Base-by-base conservation (phyloP, 2,113 vertebrate genomes). In the Cebus imitator region DNA sequence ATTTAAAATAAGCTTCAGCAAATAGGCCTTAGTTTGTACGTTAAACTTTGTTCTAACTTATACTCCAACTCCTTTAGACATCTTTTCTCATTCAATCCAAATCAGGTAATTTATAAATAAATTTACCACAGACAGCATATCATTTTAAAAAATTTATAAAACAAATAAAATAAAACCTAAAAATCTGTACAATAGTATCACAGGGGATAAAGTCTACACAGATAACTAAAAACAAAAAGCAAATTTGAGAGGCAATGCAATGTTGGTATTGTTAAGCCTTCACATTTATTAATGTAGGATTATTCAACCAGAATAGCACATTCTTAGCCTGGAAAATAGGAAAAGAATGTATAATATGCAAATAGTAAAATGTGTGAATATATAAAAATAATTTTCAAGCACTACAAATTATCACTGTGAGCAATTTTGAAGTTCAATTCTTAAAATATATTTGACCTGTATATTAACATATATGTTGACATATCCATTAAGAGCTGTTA, bases 131-230 rank as follows among this genome's bases (percentile, higher is more conserved):
- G 93, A 96, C 93, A 90, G 8, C 35, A 7, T 25, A 48, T 55
- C 75, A 85, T 88, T 86, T 88, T 0, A 23, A 93, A 80, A 88
- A 32, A 30, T 35, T 78, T 89, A 91, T 58, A 76, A 93, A 21
- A 25, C 66, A 91, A 96, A 81, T 35, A 90, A 81, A 55, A 95
- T n/a, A 79, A 87, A 95, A 27, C 11, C 45, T 92, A 95, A 86
- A 40, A 80, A 97, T 91, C 30, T 48, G 82, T 87, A 87, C 6
- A 88, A 8, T 2, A 90, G 18, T 35, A 86, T 66, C 35, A 83
- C 35, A 68, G 20, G 93, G 8, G 16, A 10, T 50, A 1, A 92
- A 91, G 27, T 78, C 23, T 45, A 78, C 12, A 16, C 25, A 75
- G 45, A 97, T 32, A 93, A 30, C 27, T 14, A 83, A 25, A 95